These are phyloP conservation scores for Fistularia tabacaria DNA, from an alignment of 2,797 vertebrate genomes.

Conservation along the genomic window DNA sequence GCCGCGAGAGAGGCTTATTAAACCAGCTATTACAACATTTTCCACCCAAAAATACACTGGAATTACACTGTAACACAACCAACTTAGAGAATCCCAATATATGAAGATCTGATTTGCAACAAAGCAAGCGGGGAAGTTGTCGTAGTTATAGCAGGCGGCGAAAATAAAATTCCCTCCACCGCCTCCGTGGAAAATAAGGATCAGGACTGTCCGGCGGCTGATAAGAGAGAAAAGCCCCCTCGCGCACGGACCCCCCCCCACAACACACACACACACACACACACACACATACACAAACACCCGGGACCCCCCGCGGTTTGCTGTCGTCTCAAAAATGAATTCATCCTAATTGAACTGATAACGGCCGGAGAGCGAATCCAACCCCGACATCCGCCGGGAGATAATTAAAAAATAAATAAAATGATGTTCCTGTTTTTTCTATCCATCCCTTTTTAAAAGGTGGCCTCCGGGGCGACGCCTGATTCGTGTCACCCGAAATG, in stretches of 20 bases:
- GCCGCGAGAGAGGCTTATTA: too few relatives aligned
- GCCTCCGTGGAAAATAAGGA: conserved; percentile 60
- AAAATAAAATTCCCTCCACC: conserved; percentile 38
- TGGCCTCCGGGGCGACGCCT: conserved; percentile 11
- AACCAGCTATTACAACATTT: too few relatives aligned
- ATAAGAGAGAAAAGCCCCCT: conserved; percentile 56
- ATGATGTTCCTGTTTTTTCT: too few relatives aligned
- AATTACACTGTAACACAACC: too few relatives aligned
- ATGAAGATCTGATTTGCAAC: too few relatives aligned
- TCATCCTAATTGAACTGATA: conserved; percentile 45
- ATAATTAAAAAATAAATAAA: too few relatives aligned
- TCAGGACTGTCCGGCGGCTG: conserved; percentile 61
- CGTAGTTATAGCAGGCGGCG: background rate
- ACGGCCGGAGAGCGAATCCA: conserved; percentile 6
- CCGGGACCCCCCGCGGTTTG: conserved; percentile 25
- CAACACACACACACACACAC: background rate
- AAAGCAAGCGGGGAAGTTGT: conserved; percentile 15
- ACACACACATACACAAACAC: too few relatives aligned
- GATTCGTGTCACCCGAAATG: conserved; percentile 30
- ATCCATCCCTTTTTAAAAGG: conserved; percentile 1
- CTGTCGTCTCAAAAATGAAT: conserved; percentile 41
- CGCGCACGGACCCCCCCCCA: conserved; percentile 10
- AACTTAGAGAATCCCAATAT: too few relatives aligned
- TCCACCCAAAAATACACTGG: too few relatives aligned
- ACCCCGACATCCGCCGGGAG: background rate